A percentile compares a stretch with the other conserved stretches of the same genome.
Conservation (phyloP, 2,797 vertebrate species). For the Siniperca undulata region DNA sequence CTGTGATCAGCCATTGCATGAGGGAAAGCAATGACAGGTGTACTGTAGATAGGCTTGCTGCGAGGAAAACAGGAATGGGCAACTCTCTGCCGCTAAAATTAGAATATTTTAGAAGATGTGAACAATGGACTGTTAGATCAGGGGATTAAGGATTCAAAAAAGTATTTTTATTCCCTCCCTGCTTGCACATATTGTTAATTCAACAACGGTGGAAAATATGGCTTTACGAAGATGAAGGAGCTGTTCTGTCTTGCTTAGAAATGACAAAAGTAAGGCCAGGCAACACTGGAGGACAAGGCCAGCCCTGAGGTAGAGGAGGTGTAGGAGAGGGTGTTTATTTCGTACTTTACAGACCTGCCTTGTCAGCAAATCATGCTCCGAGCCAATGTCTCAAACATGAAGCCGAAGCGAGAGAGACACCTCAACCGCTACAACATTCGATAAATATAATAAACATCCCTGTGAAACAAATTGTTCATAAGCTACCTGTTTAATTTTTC, state of each 20-base stretch:
- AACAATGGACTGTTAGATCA: conserved; percentile 69
- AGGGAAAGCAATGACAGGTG: conserved; percentile 84
- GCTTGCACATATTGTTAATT: conserved; percentile 61
- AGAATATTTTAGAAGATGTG: conserved; percentile 80
- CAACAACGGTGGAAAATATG: conserved; percentile 54
- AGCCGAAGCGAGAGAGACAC: conserved; percentile 71
- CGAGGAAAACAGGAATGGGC: conserved; percentile 76
- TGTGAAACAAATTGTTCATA: conserved; percentile 99
- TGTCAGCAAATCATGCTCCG: conserved; percentile 82
- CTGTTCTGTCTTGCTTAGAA: conserved; percentile 48
- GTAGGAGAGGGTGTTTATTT: conserved; percentile 87
- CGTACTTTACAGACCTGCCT: conserved; percentile 75
- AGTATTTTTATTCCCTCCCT: conserved; percentile 74
- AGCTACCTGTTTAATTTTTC: conserved; percentile 99
- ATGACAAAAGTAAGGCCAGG: conserved; percentile 64
- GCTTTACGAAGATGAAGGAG: conserved; percentile 58
- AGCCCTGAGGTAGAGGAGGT: conserved; percentile 47
- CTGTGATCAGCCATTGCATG: conserved; percentile 85
- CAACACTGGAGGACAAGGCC: conserved; percentile 65
- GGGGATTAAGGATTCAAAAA: conserved; percentile 64
- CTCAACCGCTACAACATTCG: conserved; percentile 90
- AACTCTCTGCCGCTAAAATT: conserved; percentile 80
- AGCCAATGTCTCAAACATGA: conserved; percentile 74
- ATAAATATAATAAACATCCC: conserved; percentile 98
- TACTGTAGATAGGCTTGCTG: conserved; percentile 65